Conservation (phyloP, 2,797 vertebrate species). For the Myotis vivesi region DNA sequence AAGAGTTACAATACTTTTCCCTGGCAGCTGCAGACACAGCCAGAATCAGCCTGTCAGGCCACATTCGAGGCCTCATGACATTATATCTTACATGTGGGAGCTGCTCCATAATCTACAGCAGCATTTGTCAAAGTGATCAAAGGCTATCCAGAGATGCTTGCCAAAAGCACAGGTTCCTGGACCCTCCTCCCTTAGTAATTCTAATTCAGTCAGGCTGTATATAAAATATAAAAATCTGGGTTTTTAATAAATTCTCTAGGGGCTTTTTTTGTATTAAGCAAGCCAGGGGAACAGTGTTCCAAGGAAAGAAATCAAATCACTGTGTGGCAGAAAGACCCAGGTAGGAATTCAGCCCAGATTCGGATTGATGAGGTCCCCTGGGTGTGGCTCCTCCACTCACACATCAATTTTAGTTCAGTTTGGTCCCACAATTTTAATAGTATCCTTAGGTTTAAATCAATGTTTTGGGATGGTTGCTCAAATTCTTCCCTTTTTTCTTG, state of each 20-base stretch:
- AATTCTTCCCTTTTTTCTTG: background rate
- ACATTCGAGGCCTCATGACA: background rate
- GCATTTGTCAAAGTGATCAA: background rate
- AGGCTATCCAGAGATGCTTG: background rate
- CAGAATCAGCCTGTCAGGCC: background rate
- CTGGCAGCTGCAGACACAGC: background rate
- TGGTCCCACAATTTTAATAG: background rate
- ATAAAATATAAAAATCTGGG: background rate
- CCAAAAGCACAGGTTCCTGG: background rate
- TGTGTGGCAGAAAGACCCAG: background rate
- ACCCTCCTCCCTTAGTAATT: background rate
- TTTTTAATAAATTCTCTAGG: constrained; percentile 4
- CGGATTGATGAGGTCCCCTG: background rate
- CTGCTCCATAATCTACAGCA: background rate
- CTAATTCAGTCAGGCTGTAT: background rate
- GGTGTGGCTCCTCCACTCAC: background rate
- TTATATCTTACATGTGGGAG: background rate
- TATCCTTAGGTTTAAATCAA: background rate
- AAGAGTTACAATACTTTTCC: background rate
- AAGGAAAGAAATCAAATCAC: background rate
- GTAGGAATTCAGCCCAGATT: background rate
- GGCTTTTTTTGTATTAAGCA: background rate
- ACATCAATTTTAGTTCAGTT: background rate
- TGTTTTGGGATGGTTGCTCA: background rate
- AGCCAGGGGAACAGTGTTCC: background rate